Base-by-base conservation (phyloP, 1,140 invertebrate species). In the Bombyx mandarina region DNA sequence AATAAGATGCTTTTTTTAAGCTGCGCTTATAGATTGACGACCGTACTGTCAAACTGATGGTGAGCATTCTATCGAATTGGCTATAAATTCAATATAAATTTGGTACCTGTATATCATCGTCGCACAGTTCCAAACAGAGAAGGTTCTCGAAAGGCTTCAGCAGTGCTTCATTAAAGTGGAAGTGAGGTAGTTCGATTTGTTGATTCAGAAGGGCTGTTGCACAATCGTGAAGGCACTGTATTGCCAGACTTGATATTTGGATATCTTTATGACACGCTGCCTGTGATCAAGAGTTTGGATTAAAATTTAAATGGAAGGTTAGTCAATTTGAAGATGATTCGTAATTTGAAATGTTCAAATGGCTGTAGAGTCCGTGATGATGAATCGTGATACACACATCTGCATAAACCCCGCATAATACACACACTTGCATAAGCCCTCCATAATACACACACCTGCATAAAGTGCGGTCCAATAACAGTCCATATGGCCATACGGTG, bases 121-220 rank as follows among this genome's bases (percentile, higher is more conserved):
- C 96, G 79, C 96, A 97, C 1, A 97, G 88, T 79, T 98, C 96
- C 58, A 98, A 89, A 82, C 96, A 97, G 0, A 98, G 87, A 18
- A 99, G 90, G 82, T 97, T 98, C 87, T 99, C 97, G 82, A 98
- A 98, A 0, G 97, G 96, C 74, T 98, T 98, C 63, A 98, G 94
- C 4, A 99, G 88, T 1, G 96, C 95, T 85, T 98, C 97, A 77
- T 98, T 98, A 74, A 98, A 97, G 75, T 98, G 96, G 78, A 98
- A 98, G 86, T 98, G 95, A 0, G 96, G 93, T 50, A 97, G 82
- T 79, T 99, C 97, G 1, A 93, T 90, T 76, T 96, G 94, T 73
- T 96, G 95, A 66, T 95, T 95, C n/a, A 98, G 84, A 12, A 98
- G 78, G 0, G 94, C 93, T 6, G 94, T 96, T 47, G 98, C 95